phyloP scores from a whole-genome alignment of 2,888 invertebrate species.

The Caenorhabditis angaria region DNA sequence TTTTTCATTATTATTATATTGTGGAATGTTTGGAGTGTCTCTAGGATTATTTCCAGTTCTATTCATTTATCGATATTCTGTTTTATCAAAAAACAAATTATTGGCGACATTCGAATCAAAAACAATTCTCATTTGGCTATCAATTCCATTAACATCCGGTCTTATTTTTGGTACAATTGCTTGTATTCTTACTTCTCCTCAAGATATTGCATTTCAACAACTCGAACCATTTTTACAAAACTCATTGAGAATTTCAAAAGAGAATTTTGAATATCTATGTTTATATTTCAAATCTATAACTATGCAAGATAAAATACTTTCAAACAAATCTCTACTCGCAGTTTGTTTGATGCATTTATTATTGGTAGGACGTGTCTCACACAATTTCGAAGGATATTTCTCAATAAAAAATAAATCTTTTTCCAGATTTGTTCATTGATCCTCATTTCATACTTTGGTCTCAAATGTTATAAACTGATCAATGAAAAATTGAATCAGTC shows the following conservation, averaged over 20 bases:
- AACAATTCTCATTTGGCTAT: neutral
- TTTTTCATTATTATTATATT: neutral
- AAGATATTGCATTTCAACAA: slow-evolving; percentile 6
- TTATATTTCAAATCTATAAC: slow-evolving; percentile 1
- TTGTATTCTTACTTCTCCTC: neutral
- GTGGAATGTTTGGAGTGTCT: slow-evolving; percentile 17
- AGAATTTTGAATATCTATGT: slow-evolving; percentile 18
- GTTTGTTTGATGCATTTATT: neutral
- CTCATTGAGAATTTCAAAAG: slow-evolving; percentile 14
- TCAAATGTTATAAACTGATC: slow-evolving; percentile 12
- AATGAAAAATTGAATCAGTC: neutral
- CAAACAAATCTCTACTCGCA: neutral
- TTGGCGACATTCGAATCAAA: slow-evolving; percentile 6
- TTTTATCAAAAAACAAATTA: slow-evolving; percentile 4
- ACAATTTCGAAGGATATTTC: neutral
- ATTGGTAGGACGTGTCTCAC: no score
- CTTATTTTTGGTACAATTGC: neutral
- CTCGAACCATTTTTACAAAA: slow-evolving; percentile 13
- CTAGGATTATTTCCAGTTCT: slow-evolving; percentile 19
- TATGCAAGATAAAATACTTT: neutral
- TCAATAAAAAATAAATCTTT: neutral
- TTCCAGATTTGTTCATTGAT: neutral
- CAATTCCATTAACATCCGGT: neutral
- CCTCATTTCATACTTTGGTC: slow-evolving; percentile 6
- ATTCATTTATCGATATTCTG: slow-evolving; percentile 25